Percentiles rank a stretch among this genome's conserved stretches.
Conservation (phyloP, 2,113 vertebrate species). For the Gymnarchus niloticus region DNA sequence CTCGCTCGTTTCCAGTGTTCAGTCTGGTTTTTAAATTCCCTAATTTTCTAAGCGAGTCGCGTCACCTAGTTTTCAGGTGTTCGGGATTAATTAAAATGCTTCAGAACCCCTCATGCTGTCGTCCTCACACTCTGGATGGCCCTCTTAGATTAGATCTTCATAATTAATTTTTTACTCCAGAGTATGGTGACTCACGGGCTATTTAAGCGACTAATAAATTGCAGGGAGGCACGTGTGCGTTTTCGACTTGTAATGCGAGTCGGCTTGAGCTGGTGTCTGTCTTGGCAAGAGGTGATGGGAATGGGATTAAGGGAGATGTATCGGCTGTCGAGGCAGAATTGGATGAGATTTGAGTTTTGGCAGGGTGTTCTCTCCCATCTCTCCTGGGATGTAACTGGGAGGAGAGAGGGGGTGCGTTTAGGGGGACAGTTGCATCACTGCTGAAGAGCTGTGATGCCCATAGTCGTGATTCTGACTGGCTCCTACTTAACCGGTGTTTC, state of each 20-base stretch:
- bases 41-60: no score
- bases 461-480: neutral
- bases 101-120: neutral
- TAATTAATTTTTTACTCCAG: neutral
- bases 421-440: neutral
- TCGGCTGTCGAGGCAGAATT: conserved; percentile 44
- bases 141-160: neutral
- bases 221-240: neutral
- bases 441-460: neutral
- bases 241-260: no score
- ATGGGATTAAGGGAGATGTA: conserved; percentile 37
- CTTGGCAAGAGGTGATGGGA: neutral
- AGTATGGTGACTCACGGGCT: neutral
- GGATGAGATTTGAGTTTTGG: conserved; percentile 57
- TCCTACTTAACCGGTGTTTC: neutral
- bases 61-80: neutral
- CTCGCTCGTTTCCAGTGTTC: no score
- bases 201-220: neutral
- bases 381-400: conserved; percentile 11
- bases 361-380: conserved; percentile 43
- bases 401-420: neutral
- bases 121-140: neutral
- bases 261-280: conserved; percentile 15
- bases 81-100: neutral
- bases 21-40: no score